phyloP scores from a whole-genome alignment of 2,888 invertebrate species.

The Cactoblastis cactorum region DNA sequence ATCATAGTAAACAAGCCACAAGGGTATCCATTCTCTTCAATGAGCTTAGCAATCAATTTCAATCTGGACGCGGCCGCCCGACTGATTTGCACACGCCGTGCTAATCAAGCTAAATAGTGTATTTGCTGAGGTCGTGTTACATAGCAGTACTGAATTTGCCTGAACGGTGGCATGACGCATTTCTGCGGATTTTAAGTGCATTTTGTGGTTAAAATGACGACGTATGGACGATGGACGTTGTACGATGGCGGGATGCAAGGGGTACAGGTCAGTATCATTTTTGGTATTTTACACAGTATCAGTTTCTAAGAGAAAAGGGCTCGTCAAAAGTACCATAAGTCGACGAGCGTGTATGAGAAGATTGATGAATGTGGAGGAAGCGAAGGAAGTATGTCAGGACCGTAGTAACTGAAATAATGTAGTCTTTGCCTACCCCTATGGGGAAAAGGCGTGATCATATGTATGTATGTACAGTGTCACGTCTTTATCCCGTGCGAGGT shows the following conservation, averaged over 20 bases:
- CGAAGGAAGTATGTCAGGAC: too few species aligned
- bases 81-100: constrained; percentile 70
- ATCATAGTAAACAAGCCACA: constrained; percentile 46
- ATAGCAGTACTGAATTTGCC: constrained; percentile 48
- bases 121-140: constrained; percentile 55
- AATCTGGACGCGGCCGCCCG: constrained; percentile 45
- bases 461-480: too few species aligned
- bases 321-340: too few species aligned
- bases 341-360: too few species aligned
- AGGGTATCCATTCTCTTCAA: constrained; percentile 65
- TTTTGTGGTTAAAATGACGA: constrained; percentile 23
- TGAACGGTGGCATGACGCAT: constrained; percentile 30
- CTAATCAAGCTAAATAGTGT: constrained; percentile 74
- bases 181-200: constrained; percentile 18
- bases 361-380: too few species aligned
- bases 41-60: constrained; percentile 67
- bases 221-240: constrained; percentile 21
- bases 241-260: constrained; percentile 54
- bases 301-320: not conserved
- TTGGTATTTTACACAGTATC: too few species aligned
- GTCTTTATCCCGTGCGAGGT: too few species aligned
- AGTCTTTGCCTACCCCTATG: too few species aligned
- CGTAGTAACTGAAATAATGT: too few species aligned
- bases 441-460: too few species aligned
- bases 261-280: constrained; percentile 51